Evolutionary conservation across 30 jellyfish, hydroid and myxozoan genomes (phyloP), one percentile per base, ranked within the genome.

Genomic region (Cassiopea xamachana): DNA sequence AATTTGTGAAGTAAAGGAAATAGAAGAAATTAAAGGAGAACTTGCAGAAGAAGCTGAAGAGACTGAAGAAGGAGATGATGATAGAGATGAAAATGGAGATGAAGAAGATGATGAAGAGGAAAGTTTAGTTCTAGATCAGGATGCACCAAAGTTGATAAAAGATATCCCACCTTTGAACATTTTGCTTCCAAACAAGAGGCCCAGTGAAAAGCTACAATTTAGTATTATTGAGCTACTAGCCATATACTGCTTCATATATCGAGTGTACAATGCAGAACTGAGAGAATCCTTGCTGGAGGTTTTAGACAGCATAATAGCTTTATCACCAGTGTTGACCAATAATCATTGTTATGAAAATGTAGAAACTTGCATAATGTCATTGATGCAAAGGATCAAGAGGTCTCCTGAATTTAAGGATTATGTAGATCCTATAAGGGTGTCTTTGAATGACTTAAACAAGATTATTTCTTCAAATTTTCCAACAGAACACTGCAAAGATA

Each of bases 191-290:
- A 77, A 74, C 44, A 86, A 87, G 80, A 77, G 50, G 48, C 97
- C 98, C 47, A 86, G 92, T 68, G 86, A 62, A 12, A 51, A 39
- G 67, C 47, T 94, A 48, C 84, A 68, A 14, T 94, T 13, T 83
- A 86, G 75, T 77, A 60, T 91, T 4, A 14, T 75, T 2, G 99
- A 95, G 72, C 88, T 95, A 1, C 17, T 95, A 8, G 19, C 85
- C 2, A 58, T 71, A 1, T 95, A 95, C 67, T 86, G 69, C 10
- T 88, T 73, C 60, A 39, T 80, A 4, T 55, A 81, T 46, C 69
- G 98, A 70, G 80, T 95, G 44, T 92, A 87, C 73, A 95, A 95
- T 50, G 99, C 97, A 17, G 99, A 95, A n/a, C 78, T 89, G 2
- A 67, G 64, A 7, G 98, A 91, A 15, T 87, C 93, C 7, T 64